Conservation (phyloP, 2,797 vertebrate species). For the Capromys pilorides region DNA sequence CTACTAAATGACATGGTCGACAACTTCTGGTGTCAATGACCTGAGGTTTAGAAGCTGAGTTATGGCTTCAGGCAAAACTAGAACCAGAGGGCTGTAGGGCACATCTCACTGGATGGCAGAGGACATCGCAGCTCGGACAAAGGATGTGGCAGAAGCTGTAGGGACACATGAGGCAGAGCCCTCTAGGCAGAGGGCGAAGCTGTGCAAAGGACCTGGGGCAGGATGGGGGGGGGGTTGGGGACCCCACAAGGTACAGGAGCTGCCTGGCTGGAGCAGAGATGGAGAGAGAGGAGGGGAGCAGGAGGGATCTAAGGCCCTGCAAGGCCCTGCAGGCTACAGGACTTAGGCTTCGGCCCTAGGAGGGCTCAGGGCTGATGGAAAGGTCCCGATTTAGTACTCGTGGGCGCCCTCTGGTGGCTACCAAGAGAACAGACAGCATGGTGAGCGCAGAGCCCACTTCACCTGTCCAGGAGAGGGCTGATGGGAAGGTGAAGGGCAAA, state of each 20-base stretch:
- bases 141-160: background rate
- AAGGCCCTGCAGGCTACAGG: background rate
- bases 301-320: rapidly evolving
- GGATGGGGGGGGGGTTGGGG: too few relatives aligned
- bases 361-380: background rate
- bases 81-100: background rate
- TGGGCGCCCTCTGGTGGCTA: background rate
- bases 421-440: background rate
- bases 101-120: background rate
- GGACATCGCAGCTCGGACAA: background rate
- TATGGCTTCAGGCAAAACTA: background rate
- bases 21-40: background rate
- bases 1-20: background rate
- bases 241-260: too few relatives aligned
- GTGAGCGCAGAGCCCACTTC: rapidly evolving
- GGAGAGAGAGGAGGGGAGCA: background rate
- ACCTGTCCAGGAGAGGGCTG: rapidly evolving
- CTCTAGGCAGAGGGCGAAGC: background rate
- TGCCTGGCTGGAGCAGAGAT: background rate
- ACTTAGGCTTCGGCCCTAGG: too few relatives aligned
- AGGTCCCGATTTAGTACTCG: background rate
- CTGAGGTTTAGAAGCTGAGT: background rate
- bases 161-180: background rate
- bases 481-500: background rate
- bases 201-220: background rate